phyloP scores from a whole-genome alignment of 2,888 invertebrate species.

The Portevinia maculata region DNA sequence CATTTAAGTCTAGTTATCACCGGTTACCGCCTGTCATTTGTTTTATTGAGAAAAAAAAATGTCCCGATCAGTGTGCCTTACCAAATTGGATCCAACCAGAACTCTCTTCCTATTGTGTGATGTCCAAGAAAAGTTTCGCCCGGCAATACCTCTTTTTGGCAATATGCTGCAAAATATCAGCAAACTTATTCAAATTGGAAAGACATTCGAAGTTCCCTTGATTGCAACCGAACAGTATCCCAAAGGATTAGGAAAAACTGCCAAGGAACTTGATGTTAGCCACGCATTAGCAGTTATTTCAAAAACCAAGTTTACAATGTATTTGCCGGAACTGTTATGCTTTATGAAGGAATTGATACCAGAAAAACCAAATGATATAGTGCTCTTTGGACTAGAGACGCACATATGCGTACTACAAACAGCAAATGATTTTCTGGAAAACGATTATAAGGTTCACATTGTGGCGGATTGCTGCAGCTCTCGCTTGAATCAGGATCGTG shows the following conservation, averaged over 20 bases:
- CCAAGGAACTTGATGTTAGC: slow-evolving; percentile 86
- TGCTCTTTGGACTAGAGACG: slow-evolving; percentile 88
- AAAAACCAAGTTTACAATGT: slow-evolving; percentile 91
- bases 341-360: slow-evolving; percentile 83
- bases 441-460: slow-evolving; percentile 87
- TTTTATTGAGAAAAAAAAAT: not conserved
- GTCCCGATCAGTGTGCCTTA: slow-evolving; percentile 62
- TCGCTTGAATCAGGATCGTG: slow-evolving; percentile 87
- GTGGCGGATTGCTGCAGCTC: slow-evolving; percentile 91
- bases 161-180: slow-evolving; percentile 88
- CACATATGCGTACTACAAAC: slow-evolving; percentile 92
- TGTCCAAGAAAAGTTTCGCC: slow-evolving; percentile 91
- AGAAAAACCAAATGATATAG: slow-evolving; percentile 84
- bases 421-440: slow-evolving; percentile 87
- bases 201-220: slow-evolving; percentile 86
- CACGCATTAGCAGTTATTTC: slow-evolving; percentile 86
- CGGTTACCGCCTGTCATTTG: not conserved
- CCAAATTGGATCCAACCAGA: slow-evolving; percentile 83
- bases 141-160: slow-evolving; percentile 88
- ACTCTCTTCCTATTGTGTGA: slow-evolving; percentile 92
- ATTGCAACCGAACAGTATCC: slow-evolving; percentile 90
- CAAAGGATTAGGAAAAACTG: slow-evolving; percentile 88
- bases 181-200: slow-evolving; percentile 87
- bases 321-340: slow-evolving; percentile 86
- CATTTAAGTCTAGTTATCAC: too few relatives aligned